These are phyloP conservation scores for Hetaerina titia DNA, from an alignment of 2,888 invertebrate genomes.

Conservation along the genomic window DNA sequence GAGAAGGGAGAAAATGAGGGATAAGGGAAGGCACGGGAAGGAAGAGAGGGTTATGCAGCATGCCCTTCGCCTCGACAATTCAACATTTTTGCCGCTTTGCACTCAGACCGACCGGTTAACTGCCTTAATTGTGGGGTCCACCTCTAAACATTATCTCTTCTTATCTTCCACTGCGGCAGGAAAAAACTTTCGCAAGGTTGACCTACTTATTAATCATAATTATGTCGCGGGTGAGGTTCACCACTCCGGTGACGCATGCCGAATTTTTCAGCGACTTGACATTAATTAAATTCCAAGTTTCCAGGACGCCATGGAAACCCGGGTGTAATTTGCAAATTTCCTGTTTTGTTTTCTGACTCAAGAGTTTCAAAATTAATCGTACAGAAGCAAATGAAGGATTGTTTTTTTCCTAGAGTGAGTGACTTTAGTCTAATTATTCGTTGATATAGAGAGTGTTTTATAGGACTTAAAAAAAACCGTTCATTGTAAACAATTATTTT, in stretches of 20 bases:
- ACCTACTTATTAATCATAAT: background rate
- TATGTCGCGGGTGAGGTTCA: background rate
- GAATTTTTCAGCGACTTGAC: background rate
- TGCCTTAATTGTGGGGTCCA: too few species aligned
- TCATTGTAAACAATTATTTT: background rate
- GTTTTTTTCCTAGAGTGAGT: background rate
- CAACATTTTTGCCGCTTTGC: too few species aligned
- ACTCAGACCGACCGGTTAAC: too few species aligned
- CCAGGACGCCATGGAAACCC: background rate
- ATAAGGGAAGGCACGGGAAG: too few species aligned
- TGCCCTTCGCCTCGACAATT: too few species aligned
- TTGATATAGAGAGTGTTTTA: background rate
- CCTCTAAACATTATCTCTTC: too few species aligned
- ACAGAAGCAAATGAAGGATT: background rate
- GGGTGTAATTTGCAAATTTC: background rate
- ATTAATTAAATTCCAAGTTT: background rate
- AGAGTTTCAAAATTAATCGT: background rate
- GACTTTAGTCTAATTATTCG: background rate
- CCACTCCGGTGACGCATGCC: background rate
- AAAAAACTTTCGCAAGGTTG: background rate
- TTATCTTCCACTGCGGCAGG: background rate
- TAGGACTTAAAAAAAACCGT: background rate
- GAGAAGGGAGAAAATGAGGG: too few species aligned
- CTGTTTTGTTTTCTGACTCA: background rate
- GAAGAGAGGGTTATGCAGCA: too few species aligned